Base-by-base conservation (phyloP, 2,888 invertebrate species). In the Euplexia lucipara region DNA sequence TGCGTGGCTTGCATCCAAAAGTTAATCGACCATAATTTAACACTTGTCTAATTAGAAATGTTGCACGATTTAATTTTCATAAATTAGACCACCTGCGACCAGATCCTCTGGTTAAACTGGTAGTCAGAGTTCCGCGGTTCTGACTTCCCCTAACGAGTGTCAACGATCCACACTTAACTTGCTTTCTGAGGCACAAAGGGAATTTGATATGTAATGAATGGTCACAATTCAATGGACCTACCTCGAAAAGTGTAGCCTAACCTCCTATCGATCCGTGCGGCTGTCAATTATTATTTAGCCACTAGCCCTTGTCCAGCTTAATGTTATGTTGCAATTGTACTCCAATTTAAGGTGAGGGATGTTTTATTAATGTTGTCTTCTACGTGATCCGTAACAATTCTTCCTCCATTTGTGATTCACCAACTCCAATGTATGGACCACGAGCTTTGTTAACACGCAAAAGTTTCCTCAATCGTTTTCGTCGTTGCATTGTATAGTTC, bases 21-120 rank as follows among this genome's bases (percentile, higher is more conserved):
- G 18, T 42, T 76, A 65, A 69, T 70, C 59, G 61, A 30, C 62
- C 58, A 20, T 61, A 26, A 59, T 66, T 58, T 54, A 58, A 67
- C 37, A 53, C 32, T 56, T 56, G 20, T 52, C 26, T 26, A 57
- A 60, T 79, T 53, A 68, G 26, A 18, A 22, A n/a, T 45, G n/a
- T 20, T 37, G 9, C 45, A 14, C n/a, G n/a, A 26, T 47, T 47
- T 18, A 16, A 35, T 53, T 60, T 41, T 12, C 34, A 20, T 53
- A 7, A 48, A 22, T 30, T 12, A 35, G 0, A 20, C 16, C 16
- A 42, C 5, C 12, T 26, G 4, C 1, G 32, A 16, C 18, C 7
- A 18, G 3, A 51, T 49, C n/a, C n/a, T n/a, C n/a, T 45, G 10
- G 20, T 30, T 45, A n/a, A n/a, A n/a, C n/a, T 18, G 14, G 8